Conservation (phyloP, 2,797 vertebrate species). For the Chaenodraco wilsoni region DNA sequence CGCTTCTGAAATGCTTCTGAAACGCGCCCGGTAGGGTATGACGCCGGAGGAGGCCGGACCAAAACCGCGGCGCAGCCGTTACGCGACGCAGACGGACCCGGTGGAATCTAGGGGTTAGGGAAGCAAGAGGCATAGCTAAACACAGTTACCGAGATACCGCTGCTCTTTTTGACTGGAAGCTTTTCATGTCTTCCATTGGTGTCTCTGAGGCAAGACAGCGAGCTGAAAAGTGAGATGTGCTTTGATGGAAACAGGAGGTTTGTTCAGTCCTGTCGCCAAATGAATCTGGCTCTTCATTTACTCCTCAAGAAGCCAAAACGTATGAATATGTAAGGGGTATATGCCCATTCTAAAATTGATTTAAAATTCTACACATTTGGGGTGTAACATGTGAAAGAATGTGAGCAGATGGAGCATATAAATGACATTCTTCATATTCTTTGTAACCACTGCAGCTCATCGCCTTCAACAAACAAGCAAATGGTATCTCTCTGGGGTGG, state of each 20-base stretch:
- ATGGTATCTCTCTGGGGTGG: background rate
- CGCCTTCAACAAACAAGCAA: background rate
- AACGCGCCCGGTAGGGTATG: too few relatives aligned
- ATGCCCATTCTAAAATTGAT: background rate
- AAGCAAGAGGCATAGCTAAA: constrained; percentile 41
- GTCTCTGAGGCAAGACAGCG: constrained; percentile 48
- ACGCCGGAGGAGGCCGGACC: too few relatives aligned
- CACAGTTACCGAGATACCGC: constrained; percentile 33
- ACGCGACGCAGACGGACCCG: too few relatives aligned
- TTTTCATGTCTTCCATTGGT: constrained; percentile 57
- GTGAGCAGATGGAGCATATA: background rate
- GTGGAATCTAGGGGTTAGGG: constrained; percentile 27
- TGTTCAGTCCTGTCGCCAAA: constrained; percentile 40
- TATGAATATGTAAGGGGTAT: constrained; percentile 2
- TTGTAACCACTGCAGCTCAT: background rate
- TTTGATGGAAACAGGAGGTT: constrained; percentile 55
- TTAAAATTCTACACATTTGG: background rate
- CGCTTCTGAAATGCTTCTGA: too few relatives aligned
- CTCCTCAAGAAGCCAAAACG: background rate
- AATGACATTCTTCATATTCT: background rate
- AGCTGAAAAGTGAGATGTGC: constrained; percentile 35
- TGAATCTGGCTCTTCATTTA: constrained; percentile 41
- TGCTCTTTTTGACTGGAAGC: constrained; percentile 46
- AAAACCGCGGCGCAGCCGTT: too few relatives aligned
- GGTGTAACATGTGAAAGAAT: background rate